Percentiles rank a stretch among this genome's conserved stretches.
phyloP scores from a whole-genome alignment of 2,113 vertebrate genomes.

The Podarcis muralis region DNA sequence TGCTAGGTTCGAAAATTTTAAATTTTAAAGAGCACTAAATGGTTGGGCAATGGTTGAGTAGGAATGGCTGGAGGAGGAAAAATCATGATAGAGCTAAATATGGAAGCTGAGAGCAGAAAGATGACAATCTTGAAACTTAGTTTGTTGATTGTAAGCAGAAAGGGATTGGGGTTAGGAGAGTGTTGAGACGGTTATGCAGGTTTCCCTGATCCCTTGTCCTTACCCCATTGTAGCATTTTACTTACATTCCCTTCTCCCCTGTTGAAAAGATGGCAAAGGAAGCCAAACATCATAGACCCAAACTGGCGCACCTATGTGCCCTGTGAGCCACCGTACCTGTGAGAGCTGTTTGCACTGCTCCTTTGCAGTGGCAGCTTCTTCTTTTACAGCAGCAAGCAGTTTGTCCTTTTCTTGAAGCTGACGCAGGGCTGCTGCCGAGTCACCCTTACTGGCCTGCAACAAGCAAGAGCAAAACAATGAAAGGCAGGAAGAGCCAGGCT shows the following conservation, averaged over 20 bases:
- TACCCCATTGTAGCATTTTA: neutral
- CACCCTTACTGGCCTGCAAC: constrained; percentile 83
- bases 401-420: constrained; percentile 91
- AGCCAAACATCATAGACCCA: neutral
- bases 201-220: neutral
- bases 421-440: constrained; percentile 78
- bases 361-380: constrained; percentile 87
- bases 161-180: too few relatives aligned
- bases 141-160: neutral
- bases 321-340: constrained; percentile 79
- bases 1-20: too few relatives aligned
- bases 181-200: neutral
- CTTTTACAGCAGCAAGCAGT: constrained; percentile 83
- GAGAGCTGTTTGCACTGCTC: constrained; percentile 94
- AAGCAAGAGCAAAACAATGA: neutral
- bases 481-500: neutral
- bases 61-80: neutral
- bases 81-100: neutral
- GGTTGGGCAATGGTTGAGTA: neutral
- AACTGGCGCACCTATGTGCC: neutral
- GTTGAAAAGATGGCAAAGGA: neutral
- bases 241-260: neutral
- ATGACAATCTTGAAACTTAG: neutral
- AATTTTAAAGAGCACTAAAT: neutral
- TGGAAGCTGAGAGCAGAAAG: too few relatives aligned